A percentile compares a stretch with the other conserved stretches of the same genome.
Evolutionary conservation across 2,113 vertebrate species (phyloP).

Genomic region (Lutjanus erythropterus): DNA sequence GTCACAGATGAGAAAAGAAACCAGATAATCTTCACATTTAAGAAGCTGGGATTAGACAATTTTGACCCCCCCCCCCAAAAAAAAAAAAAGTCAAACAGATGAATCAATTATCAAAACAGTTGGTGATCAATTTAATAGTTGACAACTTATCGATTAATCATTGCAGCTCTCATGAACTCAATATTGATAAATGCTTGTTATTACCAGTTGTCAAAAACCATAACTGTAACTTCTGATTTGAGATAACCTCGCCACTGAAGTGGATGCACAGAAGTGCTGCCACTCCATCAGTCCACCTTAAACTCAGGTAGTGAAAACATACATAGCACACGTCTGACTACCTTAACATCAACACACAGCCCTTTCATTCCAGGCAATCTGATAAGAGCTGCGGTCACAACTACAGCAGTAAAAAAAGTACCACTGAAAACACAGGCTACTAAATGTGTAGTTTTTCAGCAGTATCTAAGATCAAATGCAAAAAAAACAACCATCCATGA

Average conservation of each 20-base stretch:
- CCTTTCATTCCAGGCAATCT: constrained; percentile 72
- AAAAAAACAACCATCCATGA: background rate
- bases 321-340: constrained; percentile 27
- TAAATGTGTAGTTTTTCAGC: constrained; percentile 6
- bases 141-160: too few species aligned
- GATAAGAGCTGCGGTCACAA: constrained; percentile 73
- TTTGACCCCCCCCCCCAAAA: too few species aligned
- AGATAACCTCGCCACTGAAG: constrained; percentile 1
- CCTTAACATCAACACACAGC: constrained; percentile 40
- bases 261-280: background rate
- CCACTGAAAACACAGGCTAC: constrained; percentile 14
- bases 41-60: too few species aligned
- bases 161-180: too few species aligned
- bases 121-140: too few species aligned
- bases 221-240: background rate
- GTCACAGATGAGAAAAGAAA: too few species aligned
- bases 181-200: background rate
- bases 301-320: constrained; percentile 39
- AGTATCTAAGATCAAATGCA: constrained; percentile 15
- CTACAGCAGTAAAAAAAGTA: constrained; percentile 29
- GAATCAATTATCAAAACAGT: too few species aligned
- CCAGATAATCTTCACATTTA: too few species aligned
- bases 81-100: too few species aligned
- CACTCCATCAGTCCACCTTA: constrained; percentile 32
- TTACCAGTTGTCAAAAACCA: background rate